Evolutionary conservation across 64 coral and sea anemone genomes (phyloP).

Genomic region (Pocillopora damicornis): DNA sequence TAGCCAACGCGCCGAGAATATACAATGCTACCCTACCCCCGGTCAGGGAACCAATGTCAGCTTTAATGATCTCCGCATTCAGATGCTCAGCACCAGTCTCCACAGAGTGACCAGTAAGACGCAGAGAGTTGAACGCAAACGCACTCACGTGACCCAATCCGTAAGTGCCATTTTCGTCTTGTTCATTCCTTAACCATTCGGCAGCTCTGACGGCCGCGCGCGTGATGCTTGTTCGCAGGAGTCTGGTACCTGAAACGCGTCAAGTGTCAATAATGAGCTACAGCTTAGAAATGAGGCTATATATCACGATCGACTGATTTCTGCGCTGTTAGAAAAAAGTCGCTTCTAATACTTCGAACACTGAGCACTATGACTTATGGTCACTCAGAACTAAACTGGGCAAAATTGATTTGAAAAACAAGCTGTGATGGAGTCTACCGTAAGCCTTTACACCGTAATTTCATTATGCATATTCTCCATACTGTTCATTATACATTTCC

Average conservation of each 20-base stretch:
- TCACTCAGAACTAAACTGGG: too few species aligned
- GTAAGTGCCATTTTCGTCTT: constrained; percentile 22
- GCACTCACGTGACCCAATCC: constrained; percentile 27
- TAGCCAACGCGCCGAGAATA: constrained; percentile 23
- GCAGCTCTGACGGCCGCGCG: constrained; percentile 31
- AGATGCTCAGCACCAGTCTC: constrained; percentile 11
- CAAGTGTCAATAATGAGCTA: neutral
- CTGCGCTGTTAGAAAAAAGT: too few species aligned
- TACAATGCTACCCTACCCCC: constrained; percentile 4
- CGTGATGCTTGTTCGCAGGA: constrained; percentile 13
- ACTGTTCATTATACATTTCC: too few species aligned
- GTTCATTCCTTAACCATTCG: constrained; percentile 34
- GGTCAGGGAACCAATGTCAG: constrained; percentile 15
- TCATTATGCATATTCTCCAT: too few species aligned
- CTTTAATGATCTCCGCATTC: constrained; percentile 23
- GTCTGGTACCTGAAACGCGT: constrained; percentile 15
- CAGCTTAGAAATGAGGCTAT: neutral
- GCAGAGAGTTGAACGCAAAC: constrained; percentile 16
- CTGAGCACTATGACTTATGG: too few species aligned
- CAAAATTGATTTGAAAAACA: too few species aligned
- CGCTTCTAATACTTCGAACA: too few species aligned
- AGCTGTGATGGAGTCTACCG: too few species aligned
- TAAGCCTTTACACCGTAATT: too few species aligned
- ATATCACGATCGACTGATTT: too few species aligned
- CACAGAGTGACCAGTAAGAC: constrained; percentile 30